Percentiles rank a stretch among this genome's conserved stretches.
Evolutionary conservation across 1,140 invertebrate genomes (phyloP).

Genomic region (Thaumetopoea pityocampa): DNA sequence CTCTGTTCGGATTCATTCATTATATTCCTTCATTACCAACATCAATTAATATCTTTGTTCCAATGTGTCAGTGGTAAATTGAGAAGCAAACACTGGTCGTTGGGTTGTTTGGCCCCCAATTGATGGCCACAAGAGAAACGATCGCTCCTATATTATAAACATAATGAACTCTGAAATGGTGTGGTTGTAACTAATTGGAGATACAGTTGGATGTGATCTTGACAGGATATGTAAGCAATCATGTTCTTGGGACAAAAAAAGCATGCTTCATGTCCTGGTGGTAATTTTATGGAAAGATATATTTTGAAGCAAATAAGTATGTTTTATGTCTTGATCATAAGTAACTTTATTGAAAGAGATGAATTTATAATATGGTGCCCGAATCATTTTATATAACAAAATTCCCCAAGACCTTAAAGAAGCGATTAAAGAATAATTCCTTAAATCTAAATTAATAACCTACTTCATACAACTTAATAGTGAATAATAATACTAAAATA

Average conservation of each 20-base stretch:
- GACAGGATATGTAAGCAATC: neutral
- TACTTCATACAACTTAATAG: no score
- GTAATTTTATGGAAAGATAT: no score
- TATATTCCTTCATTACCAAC: conserved; percentile 62
- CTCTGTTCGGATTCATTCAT: conserved; percentile 50
- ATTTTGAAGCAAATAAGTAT: no score
- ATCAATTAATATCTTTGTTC: conserved; percentile 73
- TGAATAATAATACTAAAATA: no score
- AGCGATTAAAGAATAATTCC: no score
- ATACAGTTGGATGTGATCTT: conserved; percentile 24
- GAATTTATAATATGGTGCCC: no score
- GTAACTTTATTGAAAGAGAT: no score
- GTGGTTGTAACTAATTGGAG: conserved; percentile 33
- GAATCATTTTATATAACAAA: no score
- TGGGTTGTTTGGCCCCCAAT: conserved; percentile 29
- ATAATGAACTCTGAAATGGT: conserved; percentile 56
- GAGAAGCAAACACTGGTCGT: conserved; percentile 68
- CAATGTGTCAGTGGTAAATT: conserved; percentile 68
- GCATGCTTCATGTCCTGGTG: no score
- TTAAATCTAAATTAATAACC: no score
- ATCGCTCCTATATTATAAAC: conserved; percentile 48
- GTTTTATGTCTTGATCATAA: no score
- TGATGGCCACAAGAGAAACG: conserved; percentile 57
- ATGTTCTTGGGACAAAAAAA: neutral
- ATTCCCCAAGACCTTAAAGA: no score